These are phyloP conservation scores for Melanostoma scalare DNA, from an alignment of 2,888 invertebrate species.

Conservation along the genomic window DNA sequence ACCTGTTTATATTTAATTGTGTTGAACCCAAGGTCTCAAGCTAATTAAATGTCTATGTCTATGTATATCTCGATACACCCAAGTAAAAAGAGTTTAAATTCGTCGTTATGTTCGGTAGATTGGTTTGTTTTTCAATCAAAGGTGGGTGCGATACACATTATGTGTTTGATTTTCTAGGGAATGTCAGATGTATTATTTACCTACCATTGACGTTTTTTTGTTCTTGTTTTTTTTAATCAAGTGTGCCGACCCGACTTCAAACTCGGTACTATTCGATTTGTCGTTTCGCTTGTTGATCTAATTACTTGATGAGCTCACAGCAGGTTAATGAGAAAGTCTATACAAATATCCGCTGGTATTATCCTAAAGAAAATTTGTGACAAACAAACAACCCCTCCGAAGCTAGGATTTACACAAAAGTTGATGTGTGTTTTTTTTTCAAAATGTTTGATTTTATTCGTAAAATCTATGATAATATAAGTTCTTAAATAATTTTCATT, in stretches of 20 bases:
- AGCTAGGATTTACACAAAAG: slow-evolving; percentile 38
- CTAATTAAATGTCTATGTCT: slow-evolving; percentile 37
- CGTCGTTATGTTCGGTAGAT: slow-evolving; percentile 18
- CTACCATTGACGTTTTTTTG: slow-evolving; percentile 32
- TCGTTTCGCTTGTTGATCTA: slow-evolving; percentile 31
- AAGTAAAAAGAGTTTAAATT: slow-evolving; percentile 27
- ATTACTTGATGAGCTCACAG: slow-evolving; percentile 25
- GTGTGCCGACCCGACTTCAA: slow-evolving; percentile 2
- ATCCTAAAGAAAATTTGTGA: background rate
- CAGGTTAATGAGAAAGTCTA: slow-evolving; percentile 2
- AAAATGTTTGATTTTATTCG: slow-evolving; percentile 70
- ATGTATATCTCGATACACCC: background rate
- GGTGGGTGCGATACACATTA: slow-evolving; percentile 43
- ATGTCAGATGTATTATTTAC: slow-evolving; percentile 24
- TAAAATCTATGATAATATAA: slow-evolving; percentile 67
- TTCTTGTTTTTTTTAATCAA: slow-evolving; percentile 37
- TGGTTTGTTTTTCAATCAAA: slow-evolving; percentile 2
- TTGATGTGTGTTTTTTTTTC: slow-evolving; percentile 51
- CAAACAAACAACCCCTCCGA: background rate
- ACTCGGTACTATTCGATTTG: slow-evolving; percentile 29
- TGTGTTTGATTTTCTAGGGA: slow-evolving; percentile 41
- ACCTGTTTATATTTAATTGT: slow-evolving; percentile 47
- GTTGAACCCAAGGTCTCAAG: slow-evolving; percentile 38
- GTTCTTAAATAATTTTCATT: slow-evolving; percentile 67
- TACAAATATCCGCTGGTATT: slow-evolving; percentile 6